phyloP scores from a whole-genome alignment of 2,113 vertebrate species.

The Tringa solitaria region DNA sequence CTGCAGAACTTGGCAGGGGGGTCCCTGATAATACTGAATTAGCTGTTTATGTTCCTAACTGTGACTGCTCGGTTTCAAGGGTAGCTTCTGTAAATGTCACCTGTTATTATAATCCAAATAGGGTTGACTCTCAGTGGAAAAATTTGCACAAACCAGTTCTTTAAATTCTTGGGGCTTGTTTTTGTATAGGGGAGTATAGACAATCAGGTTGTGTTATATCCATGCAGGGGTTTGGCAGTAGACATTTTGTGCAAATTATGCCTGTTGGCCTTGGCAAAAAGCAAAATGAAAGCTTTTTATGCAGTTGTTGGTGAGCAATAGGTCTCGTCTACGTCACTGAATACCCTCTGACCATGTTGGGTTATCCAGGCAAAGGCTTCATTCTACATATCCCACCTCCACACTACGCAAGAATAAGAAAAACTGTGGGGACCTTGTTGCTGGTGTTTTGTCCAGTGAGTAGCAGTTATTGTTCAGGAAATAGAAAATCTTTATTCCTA shows the following conservation, averaged over 20 bases:
- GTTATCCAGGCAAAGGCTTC: not conserved
- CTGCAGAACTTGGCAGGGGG: not conserved
- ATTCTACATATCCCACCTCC: not conserved
- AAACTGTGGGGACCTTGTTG: not conserved
- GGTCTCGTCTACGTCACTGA: not conserved
- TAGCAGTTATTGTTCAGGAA: not conserved
- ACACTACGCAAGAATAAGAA: not conserved
- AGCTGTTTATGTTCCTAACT: not conserved
- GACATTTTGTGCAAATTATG: not conserved
- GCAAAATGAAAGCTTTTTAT: not conserved
- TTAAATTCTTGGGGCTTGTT: not conserved
- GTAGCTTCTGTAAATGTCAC: not conserved
- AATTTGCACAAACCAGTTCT: not conserved
- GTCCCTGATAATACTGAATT: not conserved
- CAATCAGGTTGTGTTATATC: not conserved
- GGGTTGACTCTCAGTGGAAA: not conserved
- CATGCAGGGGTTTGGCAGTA: not conserved
- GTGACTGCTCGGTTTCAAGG: not conserved
- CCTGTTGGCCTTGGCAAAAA: not conserved
- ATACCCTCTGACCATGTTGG: not conserved
- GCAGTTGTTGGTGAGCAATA: not conserved
- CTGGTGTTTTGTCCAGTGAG: not conserved
- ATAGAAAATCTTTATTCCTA: conserved; percentile 42
- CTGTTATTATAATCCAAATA: not conserved
- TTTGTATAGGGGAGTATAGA: not conserved